These are phyloP conservation scores for Flexamia atlantica DNA, from an alignment of 2,888 invertebrate species.

Conservation along the genomic window DNA sequence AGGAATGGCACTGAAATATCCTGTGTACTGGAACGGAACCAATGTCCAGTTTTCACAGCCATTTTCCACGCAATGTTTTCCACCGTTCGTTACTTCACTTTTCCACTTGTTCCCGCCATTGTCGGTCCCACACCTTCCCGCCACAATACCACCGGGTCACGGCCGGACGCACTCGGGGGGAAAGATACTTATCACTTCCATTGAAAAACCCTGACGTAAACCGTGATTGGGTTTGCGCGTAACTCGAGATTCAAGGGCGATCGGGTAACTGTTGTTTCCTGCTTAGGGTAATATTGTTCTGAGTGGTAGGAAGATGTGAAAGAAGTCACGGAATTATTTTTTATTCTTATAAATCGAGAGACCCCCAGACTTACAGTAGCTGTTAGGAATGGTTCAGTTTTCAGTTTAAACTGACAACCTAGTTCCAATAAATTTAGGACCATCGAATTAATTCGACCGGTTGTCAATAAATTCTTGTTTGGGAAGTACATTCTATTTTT, in stretches of 20 bases:
- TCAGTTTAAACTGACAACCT: too few relatives aligned
- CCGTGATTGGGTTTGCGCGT: background rate
- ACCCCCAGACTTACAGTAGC: too few relatives aligned
- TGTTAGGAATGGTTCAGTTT: too few relatives aligned
- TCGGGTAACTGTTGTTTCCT: background rate
- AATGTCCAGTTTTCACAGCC: background rate
- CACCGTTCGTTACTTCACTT: constrained; percentile 12
- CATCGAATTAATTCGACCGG: too few relatives aligned
- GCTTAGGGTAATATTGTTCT: background rate
- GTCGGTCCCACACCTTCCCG: background rate
- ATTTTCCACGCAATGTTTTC: constrained; percentile 2
- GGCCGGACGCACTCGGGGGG: constrained; percentile 6
- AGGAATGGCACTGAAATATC: too few relatives aligned
- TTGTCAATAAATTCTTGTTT: too few relatives aligned
- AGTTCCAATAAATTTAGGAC: too few relatives aligned
- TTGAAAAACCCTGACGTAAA: constrained; percentile 18
- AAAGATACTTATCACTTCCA: constrained; percentile 2
- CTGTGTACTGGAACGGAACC: too few relatives aligned
- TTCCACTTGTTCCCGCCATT: constrained; percentile 9
- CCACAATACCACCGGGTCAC: constrained; percentile 4
- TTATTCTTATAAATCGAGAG: too few relatives aligned
- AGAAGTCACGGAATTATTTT: too few relatives aligned
- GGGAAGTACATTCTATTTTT: too few relatives aligned
- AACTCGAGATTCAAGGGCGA: constrained; percentile 2
- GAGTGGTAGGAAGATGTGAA: background rate